Evolutionary conservation across 2,113 vertebrate species (phyloP).

Genomic region (Morone saxatilis): DNA sequence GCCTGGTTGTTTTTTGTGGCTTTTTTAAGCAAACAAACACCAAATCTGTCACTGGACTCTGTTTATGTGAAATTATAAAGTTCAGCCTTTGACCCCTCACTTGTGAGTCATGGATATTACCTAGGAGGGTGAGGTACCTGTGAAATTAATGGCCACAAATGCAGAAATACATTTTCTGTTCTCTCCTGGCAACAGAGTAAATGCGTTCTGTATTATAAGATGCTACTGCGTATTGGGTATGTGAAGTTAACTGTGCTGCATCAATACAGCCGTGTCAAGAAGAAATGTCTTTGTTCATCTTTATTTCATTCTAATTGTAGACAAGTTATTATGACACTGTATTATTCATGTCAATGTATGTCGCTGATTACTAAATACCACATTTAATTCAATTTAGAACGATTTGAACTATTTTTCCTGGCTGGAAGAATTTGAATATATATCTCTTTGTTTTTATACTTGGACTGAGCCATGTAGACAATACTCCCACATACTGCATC

Average conservation of each 20-base stretch:
- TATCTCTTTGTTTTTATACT: background rate
- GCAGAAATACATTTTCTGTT: background rate
- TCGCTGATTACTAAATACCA: background rate
- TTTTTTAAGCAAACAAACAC: background rate
- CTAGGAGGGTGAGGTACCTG: background rate
- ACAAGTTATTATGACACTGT: background rate
- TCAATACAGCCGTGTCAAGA: background rate
- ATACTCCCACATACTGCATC: constrained; percentile 10
- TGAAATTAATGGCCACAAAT: background rate
- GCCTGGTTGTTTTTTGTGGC: background rate
- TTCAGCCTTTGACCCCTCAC: background rate
- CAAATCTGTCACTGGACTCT: background rate
- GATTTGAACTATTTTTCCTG: background rate
- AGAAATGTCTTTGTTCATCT: background rate
- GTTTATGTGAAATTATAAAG: background rate
- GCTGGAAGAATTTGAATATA: background rate
- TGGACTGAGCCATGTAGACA: background rate
- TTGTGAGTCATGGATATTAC: background rate
- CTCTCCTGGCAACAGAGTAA: background rate
- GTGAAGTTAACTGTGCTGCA: background rate
- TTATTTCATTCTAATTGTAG: background rate
- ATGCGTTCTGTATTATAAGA: background rate
- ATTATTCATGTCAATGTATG: background rate
- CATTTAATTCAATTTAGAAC: background rate
- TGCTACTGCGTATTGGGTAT: background rate